Percentiles rank a stretch among this genome's conserved stretches.
phyloP scores from a whole-genome alignment of 1,140 invertebrate species.

The Camponotus pennsylvanicus region DNA sequence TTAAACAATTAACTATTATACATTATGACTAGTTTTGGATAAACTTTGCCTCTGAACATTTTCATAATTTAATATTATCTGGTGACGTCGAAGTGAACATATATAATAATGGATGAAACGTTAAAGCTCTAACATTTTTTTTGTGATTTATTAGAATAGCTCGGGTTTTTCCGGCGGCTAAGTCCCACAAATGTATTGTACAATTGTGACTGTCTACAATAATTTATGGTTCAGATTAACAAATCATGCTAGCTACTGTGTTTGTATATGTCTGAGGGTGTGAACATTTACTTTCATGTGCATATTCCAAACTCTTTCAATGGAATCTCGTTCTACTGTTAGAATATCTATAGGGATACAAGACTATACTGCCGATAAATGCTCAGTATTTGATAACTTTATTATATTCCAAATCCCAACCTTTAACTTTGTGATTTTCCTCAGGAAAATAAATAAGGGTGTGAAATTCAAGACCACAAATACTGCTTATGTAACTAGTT shows the following conservation, averaged over 20 bases:
- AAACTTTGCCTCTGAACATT: constrained; percentile 97
- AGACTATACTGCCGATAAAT: constrained; percentile 98
- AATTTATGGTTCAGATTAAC: constrained; percentile 98
- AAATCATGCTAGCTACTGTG: constrained; percentile 98
- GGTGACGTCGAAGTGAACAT: constrained; percentile 99
- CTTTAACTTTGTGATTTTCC: constrained; percentile 99
- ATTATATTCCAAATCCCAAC: constrained; percentile 99
- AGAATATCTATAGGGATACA: constrained; percentile 99
- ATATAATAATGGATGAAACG: constrained; percentile 96
- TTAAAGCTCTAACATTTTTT: constrained; percentile 97
- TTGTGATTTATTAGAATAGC: constrained; percentile 99
- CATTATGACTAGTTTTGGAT: constrained; percentile 99
- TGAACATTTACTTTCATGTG: constrained; percentile 99
- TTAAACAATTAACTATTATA: constrained; percentile 98
- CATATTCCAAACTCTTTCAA: constrained; percentile 99
- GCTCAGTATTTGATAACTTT: constrained; percentile 99
- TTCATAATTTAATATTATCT: constrained; percentile 99
- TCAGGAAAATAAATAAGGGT: constrained; percentile 99
- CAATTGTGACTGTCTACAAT: constrained; percentile 94
- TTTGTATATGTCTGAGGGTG: constrained; percentile 98
- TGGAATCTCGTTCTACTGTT: constrained; percentile 97
- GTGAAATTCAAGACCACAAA: constrained; percentile 98
- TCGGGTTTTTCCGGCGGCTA: constrained; percentile 97
- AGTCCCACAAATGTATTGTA: constrained; percentile 98
- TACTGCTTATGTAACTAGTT: constrained; percentile 99